Conservation (phyloP, 2,888 invertebrate species). For the Oscheius myriophilus region DNA sequence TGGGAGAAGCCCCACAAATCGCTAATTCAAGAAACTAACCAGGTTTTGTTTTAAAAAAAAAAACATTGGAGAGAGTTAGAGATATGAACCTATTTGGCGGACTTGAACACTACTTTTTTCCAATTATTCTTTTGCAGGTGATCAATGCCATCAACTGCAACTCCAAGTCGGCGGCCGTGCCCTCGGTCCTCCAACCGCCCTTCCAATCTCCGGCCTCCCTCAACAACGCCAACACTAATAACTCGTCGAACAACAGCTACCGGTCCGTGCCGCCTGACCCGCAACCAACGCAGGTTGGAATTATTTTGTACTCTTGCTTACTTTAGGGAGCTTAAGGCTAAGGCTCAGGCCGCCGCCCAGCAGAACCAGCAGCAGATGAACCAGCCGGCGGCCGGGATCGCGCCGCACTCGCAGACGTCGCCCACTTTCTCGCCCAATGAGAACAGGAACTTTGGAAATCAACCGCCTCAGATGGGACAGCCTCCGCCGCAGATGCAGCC, state of each 20-base stretch:
- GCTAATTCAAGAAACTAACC: too few relatives aligned
- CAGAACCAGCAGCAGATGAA: constrained; percentile 3
- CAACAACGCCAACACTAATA: not conserved
- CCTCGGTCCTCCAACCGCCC: constrained; percentile 62
- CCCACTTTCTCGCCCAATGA: constrained; percentile 18
- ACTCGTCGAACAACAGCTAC: constrained; percentile 29
- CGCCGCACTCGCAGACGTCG: constrained; percentile 2
- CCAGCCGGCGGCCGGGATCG: not conserved
- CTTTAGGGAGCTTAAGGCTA: not conserved
- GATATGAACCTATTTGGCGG: too few relatives aligned
- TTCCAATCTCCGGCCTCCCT: constrained; percentile 38
- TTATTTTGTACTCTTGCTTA: not conserved
- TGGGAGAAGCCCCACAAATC: too few relatives aligned
- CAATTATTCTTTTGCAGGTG: too few relatives aligned
- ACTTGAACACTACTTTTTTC: not conserved
- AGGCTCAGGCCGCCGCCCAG: not conserved
- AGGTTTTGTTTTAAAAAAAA: too few relatives aligned
- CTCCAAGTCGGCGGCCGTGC: constrained; percentile 67
- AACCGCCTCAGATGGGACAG: constrained; percentile 57
- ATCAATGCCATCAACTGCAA: constrained; percentile 70
- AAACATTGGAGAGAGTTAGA: not conserved
- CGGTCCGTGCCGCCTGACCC: constrained; percentile 59
- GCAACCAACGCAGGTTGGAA: constrained; percentile 51
- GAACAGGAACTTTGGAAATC: constrained; percentile 8
- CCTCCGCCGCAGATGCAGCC: constrained; percentile 57